Evolutionary conservation across 2,113 vertebrate species (phyloP), one percentile per base, ranked within the genome.

Genomic region (Rissa tridactyla): DNA sequence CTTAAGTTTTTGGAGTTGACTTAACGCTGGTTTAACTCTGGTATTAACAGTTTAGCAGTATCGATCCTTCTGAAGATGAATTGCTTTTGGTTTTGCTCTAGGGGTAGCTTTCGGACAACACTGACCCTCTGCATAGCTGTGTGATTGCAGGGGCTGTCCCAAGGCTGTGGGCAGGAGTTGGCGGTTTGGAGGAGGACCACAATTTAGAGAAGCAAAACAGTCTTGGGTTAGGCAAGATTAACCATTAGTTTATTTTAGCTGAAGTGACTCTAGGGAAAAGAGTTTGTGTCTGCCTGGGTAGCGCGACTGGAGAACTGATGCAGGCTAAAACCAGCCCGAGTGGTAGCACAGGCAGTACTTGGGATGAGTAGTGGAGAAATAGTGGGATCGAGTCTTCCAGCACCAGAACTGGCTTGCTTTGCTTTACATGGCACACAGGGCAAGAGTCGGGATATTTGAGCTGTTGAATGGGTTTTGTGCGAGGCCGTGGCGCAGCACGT

Each of bases 401-500:
- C 32, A n/a, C 6, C 58, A 29, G 26, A 42, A 44, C 55, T 7
- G n/a, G 15, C 49, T 44, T 49, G 10, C 23, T 62, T 34, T 62
- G 57, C 49, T 72, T 58, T 66, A 15, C 8, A 1, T 66, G 68
- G 34, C 52, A 61, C 25, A 15, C 7, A 57, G n/a, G 47, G 54
- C 38, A 42, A 62, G 49, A 44, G 44, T 40, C 3, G 2, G 44
- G 27, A 15, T 30, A 23, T 27, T 18, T 26, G 54, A 65, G 38
- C 44, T 10, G 27, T 64, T 25, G 64, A 25, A 30, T 0, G 2
- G 64, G 26, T 78, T 72, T 65, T 72, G 29, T 15, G 8, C 4
- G 58, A 52, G 65, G 13, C 57, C 1, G 2, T 58, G 44, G 25
- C 2, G 2, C 46, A 40, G 58, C 44, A 22, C 6, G 0, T 29